Evolutionary conservation across 2,888 invertebrate genomes (phyloP).

Genomic region (Drosophila tanythrix): DNA sequence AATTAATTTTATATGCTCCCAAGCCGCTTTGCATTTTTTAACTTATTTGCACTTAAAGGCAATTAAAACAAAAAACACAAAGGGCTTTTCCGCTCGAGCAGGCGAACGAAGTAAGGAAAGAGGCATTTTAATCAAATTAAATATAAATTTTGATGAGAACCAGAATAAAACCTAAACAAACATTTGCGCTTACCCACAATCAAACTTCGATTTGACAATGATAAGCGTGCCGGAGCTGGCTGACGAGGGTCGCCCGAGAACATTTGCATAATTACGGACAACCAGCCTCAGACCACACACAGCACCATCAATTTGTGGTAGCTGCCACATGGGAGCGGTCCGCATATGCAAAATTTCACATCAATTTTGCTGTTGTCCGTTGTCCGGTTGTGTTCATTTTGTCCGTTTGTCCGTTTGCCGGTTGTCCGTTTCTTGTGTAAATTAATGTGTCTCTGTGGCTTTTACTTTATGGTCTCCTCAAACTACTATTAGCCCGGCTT

Average conservation of each 20-base stretch:
- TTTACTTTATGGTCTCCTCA: conserved; percentile 40
- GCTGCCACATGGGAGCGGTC: conserved; percentile 21
- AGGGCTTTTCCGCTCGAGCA: conserved; percentile 30
- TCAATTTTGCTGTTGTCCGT: conserved; percentile 18
- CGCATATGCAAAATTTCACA: conserved; percentile 55
- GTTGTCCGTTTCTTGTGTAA: conserved; percentile 19
- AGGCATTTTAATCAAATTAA: conserved; percentile 56
- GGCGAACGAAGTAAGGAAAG: neutral
- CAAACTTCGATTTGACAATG: conserved; percentile 66
- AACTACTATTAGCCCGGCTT: conserved; percentile 54
- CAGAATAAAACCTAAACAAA: conserved; percentile 55
- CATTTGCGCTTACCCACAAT: conserved; percentile 46
- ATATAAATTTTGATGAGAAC: conserved; percentile 45
- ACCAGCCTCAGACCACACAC: neutral
- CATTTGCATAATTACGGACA: conserved; percentile 72
- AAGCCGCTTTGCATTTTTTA: conserved; percentile 28
- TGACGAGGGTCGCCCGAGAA: conserved; percentile 49
- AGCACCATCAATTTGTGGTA: conserved; percentile 12
- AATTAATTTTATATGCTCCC: conserved; percentile 66
- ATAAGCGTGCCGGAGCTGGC: conserved; percentile 44
- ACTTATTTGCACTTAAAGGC: conserved; percentile 15
- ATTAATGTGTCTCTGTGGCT: conserved; percentile 57
- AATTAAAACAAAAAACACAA: conserved; percentile 16
- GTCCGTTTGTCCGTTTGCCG: neutral
- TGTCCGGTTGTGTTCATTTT: neutral